Evolutionary conservation across 2,113 vertebrate species (phyloP), one percentile per base, ranked within the genome.

Genomic region (Acanthisitta chloris): DNA sequence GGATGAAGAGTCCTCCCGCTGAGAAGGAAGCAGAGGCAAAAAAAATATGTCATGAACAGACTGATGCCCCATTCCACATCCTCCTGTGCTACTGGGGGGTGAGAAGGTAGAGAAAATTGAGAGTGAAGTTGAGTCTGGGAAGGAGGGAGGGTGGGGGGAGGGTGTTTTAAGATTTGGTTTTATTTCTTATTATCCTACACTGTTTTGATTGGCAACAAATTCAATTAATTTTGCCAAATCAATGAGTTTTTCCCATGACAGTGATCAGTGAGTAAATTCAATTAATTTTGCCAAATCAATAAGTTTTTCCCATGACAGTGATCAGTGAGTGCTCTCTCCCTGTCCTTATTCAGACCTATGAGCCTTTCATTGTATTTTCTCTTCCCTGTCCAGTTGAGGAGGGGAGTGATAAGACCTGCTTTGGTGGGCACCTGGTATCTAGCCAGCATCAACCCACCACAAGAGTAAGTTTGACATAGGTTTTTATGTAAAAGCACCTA

Each of bases 11-110:
- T 14, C 26, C 19, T 80, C 17, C 19, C 4, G 10, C 17, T 34
- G 26, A 45, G 14, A 19, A 87, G 21, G 38, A 67, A 66, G 20
- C 21, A 69, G 24, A 0, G 0, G 12, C 3, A 25, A 10, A 49
- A 23, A 29, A 5, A 38, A 15, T 0, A 0, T 23, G 42, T 54
- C 38, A 40, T 15, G n/a, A 62, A 43, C 12, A 48, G 17, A 23
- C 8, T 5, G 2, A 10, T 43, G 18, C 2, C 7, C 7, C 7
- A 4, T 34, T 87, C 48, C 17, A 0, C 0, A 0, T 38, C 4
- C 13, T 7, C 8, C 8, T 72, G 10, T 0, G 0, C 17, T 6
- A 2, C 40, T 28, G 2, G 1, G 4, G 19, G 2, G 2, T 10
- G 29, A 62, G 17, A 4, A 76, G 8, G 2, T 5, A 52, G 16